Evolutionary conservation across 2,113 vertebrate genomes (phyloP).

Genomic region (Pseudopipra pipra): DNA sequence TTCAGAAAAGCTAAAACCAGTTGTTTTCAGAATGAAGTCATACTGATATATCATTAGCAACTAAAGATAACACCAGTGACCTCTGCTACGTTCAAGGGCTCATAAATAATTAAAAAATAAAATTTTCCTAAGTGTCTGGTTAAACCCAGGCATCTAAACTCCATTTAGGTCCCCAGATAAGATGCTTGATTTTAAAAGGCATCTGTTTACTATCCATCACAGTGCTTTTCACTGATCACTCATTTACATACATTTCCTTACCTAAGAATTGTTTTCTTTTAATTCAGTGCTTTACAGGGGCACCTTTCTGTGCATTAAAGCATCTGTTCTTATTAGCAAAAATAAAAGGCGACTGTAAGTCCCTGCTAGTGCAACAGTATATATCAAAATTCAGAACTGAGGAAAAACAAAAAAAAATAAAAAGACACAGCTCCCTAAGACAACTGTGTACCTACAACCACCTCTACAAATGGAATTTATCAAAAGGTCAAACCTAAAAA

Average conservation of each 20-base stretch:
- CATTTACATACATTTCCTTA: neutral
- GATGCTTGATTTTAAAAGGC: neutral
- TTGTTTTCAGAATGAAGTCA: neutral
- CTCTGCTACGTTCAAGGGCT: neutral
- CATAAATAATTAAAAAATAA: neutral
- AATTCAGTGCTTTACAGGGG: neutral
- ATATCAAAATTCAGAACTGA: neutral
- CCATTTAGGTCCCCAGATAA: neutral
- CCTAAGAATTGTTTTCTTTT: neutral
- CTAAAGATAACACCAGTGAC: neutral
- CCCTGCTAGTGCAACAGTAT: neutral
- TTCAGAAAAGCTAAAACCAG: neutral
- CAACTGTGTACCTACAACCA: slow-evolving; percentile 2
- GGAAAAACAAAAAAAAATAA: neutral
- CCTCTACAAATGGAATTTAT: slow-evolving; percentile 60
- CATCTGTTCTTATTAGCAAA: neutral
- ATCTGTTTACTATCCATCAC: neutral
- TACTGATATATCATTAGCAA: neutral
- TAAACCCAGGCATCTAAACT: neutral
- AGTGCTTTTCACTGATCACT: neutral
- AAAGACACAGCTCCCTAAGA: neutral
- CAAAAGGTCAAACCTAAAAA: slow-evolving; percentile 72
- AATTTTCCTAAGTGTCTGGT: neutral
- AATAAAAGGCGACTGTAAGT: neutral
- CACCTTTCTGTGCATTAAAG: neutral